A percentile compares a stretch with the other conserved stretches of the same genome.
phyloP scores from a whole-genome alignment of 1,140 invertebrate genomes.

The Leguminivora glycinivorella region DNA sequence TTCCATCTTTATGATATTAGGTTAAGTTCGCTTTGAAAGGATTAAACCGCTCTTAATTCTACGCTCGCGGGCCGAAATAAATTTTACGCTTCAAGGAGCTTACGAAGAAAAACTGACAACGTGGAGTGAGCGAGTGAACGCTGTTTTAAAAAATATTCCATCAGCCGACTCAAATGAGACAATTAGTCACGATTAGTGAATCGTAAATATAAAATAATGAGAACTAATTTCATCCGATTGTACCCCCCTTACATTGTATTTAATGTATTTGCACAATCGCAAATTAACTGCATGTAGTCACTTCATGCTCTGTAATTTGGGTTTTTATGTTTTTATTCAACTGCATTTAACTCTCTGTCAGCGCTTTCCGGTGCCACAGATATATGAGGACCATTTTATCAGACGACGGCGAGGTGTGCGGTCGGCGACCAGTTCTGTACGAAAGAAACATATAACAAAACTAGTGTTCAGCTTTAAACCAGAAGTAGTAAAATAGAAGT shows the following conservation, averaged over 20 bases:
- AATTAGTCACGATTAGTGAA: neutral
- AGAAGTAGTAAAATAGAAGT: neutral
- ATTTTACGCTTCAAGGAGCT: conserved; percentile 73
- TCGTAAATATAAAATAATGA: conserved; percentile 10
- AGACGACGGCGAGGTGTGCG: conserved; percentile 4
- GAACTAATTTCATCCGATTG: conserved; percentile 29
- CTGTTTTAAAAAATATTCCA: conserved; percentile 13
- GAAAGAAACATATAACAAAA: conserved; percentile 11
- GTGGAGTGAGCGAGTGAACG: conserved; percentile 41
- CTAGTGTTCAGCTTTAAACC: too few relatives aligned
- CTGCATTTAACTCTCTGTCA: conserved; percentile 37
- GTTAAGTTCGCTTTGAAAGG: conserved; percentile 73
- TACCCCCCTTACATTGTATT: conserved; percentile 41
- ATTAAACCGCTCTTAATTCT: conserved; percentile 74
- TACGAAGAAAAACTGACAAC: conserved; percentile 73
- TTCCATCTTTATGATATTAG: conserved; percentile 76
- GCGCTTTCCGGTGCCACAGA: conserved; percentile 25
- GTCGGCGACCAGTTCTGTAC: neutral
- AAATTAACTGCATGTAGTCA: conserved; percentile 35
- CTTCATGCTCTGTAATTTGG: conserved; percentile 30
- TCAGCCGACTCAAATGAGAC: neutral
- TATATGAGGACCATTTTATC: neutral
- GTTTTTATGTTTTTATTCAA: conserved; percentile 38
- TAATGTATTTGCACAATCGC: conserved; percentile 35
- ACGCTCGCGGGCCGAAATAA: conserved; percentile 72